Evolutionary conservation across 2,888 invertebrate genomes (phyloP).

Genomic region (Coecobrya sp.): DNA sequence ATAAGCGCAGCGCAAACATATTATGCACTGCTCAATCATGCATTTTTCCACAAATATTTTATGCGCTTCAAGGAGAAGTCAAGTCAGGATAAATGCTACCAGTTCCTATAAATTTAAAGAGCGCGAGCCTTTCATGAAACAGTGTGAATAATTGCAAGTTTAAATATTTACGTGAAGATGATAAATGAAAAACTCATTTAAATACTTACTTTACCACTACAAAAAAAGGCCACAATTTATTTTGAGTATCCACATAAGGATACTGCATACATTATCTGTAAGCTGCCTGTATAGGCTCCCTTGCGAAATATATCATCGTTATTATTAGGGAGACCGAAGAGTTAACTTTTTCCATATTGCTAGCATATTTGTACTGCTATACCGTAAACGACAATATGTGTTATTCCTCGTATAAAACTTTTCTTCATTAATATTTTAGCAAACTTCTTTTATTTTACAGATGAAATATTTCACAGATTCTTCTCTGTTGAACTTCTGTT

Average conservation of each 20-base stretch:
- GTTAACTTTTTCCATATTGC: not conserved
- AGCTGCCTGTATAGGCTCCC: not conserved
- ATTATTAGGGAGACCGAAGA: not conserved
- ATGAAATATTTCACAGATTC: constrained; percentile 73
- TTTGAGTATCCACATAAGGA: not conserved
- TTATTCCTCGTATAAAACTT: constrained; percentile 36
- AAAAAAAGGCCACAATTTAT: not conserved
- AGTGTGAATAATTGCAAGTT: constrained; percentile 56
- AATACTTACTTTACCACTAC: not conserved
- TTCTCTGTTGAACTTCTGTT: constrained; percentile 59
- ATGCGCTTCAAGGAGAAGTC: not conserved
- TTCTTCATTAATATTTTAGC: constrained; percentile 75
- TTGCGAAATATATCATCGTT: not conserved
- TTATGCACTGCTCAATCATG: no score
- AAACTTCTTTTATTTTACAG: constrained; percentile 73
- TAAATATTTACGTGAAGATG: constrained; percentile 59
- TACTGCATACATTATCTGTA: not conserved
- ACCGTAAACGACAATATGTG: not conserved
- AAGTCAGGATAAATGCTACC: not conserved
- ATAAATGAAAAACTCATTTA: constrained; percentile 33
- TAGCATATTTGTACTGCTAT: not conserved
- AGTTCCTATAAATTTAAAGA: not conserved
- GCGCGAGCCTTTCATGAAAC: not conserved
- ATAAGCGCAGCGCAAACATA: no score
- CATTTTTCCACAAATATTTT: not conserved